These are phyloP conservation scores for Ceratina australensis DNA, from an alignment of 1,140 invertebrate species.

Conservation along the genomic window DNA sequence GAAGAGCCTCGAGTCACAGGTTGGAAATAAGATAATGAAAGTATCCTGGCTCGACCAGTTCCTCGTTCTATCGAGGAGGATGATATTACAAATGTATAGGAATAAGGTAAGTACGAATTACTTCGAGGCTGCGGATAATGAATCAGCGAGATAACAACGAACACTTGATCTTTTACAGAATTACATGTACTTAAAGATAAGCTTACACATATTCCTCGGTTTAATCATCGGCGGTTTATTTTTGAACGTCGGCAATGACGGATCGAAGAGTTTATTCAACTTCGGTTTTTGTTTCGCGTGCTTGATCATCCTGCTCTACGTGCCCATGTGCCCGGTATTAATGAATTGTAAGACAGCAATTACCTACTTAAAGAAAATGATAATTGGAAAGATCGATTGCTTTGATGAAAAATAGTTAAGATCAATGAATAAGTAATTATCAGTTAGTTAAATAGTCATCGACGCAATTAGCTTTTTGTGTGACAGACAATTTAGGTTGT, in stretches of 20 bases:
- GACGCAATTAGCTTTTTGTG: background rate
- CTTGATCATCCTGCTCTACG: slow-evolving; percentile 87
- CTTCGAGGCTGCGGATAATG: background rate
- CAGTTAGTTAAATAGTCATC: too few relatives aligned
- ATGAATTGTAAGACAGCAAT: slow-evolving; percentile 84
- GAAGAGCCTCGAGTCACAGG: slow-evolving; percentile 67
- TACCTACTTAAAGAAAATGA: background rate
- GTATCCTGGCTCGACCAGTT: slow-evolving; percentile 85
- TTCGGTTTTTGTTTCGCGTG: slow-evolving; percentile 90
- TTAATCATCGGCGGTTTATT: slow-evolving; percentile 86
- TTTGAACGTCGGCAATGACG: slow-evolving; percentile 86
- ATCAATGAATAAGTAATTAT: background rate
- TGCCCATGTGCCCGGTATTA: slow-evolving; percentile 89
- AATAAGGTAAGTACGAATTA: slow-evolving; percentile 81
- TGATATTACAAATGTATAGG: slow-evolving; percentile 86
- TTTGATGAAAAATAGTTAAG: background rate
- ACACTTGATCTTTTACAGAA: slow-evolving; percentile 80
- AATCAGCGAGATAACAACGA: background rate
- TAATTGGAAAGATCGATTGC: background rate
- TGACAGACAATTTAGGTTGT: background rate
- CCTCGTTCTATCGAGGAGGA: slow-evolving; percentile 82
- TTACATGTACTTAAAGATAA: slow-evolving; percentile 85
- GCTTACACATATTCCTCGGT: slow-evolving; percentile 85
- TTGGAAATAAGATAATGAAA: slow-evolving; percentile 73
- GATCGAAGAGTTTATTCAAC: slow-evolving; percentile 89